Evolutionary conservation across 1,140 invertebrate species (phyloP).

Genomic region (Phocides pigmalion): DNA sequence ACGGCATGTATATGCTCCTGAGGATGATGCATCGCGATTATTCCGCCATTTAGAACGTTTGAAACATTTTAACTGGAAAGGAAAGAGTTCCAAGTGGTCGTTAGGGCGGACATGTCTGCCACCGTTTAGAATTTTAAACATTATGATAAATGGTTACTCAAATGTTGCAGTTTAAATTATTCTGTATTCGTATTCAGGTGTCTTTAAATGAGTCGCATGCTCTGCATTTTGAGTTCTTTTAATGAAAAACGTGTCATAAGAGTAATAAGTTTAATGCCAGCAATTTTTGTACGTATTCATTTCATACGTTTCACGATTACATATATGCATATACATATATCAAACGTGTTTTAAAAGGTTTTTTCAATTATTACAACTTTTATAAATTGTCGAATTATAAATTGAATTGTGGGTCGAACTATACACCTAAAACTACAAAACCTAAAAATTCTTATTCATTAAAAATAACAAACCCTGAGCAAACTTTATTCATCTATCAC

Average conservation of each 20-base stretch:
- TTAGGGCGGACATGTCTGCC: constrained; percentile 59
- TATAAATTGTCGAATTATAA: no score
- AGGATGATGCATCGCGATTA: constrained; percentile 68
- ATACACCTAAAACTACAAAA: no score
- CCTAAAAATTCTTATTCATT: no score
- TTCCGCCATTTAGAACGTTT: constrained; percentile 65
- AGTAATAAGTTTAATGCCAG: not conserved
- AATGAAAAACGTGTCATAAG: not conserved
- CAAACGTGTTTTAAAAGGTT: no score
- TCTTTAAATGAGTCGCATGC: constrained; percentile 11
- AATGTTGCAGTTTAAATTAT: constrained; percentile 29
- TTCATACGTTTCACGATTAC: no score
- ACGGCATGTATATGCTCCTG: constrained; percentile 43
- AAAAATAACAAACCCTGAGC: not conserved
- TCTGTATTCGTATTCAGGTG: constrained; percentile 10
- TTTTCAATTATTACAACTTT: no score
- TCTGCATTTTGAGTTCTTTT: constrained; percentile 20
- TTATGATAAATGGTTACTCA: constrained; percentile 46
- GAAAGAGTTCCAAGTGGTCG: constrained; percentile 52
- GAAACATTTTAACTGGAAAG: constrained; percentile 52
- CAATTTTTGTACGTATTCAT: not conserved
- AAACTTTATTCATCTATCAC: not conserved
- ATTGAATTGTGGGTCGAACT: no score
- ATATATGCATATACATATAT: no score
- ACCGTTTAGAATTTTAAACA: constrained; percentile 43